Evolutionary conservation across 2,888 invertebrate species (phyloP), one percentile per base, ranked within the genome.

Genomic region (Aphodius granarius): DNA sequence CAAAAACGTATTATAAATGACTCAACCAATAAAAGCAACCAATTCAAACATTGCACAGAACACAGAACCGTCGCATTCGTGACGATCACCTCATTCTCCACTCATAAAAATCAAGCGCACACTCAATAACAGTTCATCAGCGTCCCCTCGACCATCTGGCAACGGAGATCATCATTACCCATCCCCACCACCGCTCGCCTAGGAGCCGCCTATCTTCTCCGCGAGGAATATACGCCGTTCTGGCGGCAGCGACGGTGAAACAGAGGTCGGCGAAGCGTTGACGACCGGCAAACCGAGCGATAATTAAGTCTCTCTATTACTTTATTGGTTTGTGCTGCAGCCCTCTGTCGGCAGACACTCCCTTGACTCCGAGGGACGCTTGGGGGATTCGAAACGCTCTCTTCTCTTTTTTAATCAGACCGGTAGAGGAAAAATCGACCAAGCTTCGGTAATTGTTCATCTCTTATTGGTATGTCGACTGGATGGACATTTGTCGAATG

Each of bases 271-370:
- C 20, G 66, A 65, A 19, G 66, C 18, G 18, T 13, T 6, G 43
- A 43, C 43, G 43, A 43, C 65, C 19, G 65, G 22, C 21, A 68
- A 68, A 68, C 74, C 43, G 77, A 68, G 82, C 80, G 83, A 85
- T 86, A 86, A 86, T 86, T 86, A 86, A 86, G 85, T 86, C 84
- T 85, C 85, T 85, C 85, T 86, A 86, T 86, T 86, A 86, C 86
- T 86, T 86, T 86, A 86, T 86, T 86, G 86, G 86, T 86, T 86
- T 86, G 86, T 85, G 86, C 84, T 68, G 68, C 68, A 16, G 22
- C 21, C 68, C 19, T 84, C 85, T 84, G 85, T 85, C 85, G 85
- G 83, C 85, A 85, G 84, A 84, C 19, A 9, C 21, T 22, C n/a
- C n/a, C 68, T 68, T 21, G 20, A n/a, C n/a, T 68, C 22, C 21